Evolutionary conservation across 2,797 vertebrate genomes (phyloP).

Genomic region (Malacoraja senta): DNA sequence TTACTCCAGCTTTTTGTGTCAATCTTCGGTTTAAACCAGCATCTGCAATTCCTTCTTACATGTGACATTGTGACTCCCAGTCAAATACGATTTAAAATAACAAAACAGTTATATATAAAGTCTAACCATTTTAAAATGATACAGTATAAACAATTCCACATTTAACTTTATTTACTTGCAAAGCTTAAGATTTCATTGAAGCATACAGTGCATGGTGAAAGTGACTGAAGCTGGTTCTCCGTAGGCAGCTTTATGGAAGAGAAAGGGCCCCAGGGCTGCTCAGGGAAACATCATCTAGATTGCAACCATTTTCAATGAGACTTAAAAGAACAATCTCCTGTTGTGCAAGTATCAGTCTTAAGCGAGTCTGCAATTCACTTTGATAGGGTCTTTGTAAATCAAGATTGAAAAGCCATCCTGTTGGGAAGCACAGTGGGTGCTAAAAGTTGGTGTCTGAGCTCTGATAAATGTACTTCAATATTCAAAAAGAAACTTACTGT

Average conservation of each 20-base stretch:
- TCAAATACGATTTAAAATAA: neutral
- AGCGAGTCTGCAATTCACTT: constrained; percentile 1
- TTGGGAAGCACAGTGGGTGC: constrained; percentile 9
- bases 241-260: neutral
- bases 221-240: constrained; percentile 10
- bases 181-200: neutral
- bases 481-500: constrained; percentile 17
- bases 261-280: constrained; percentile 9
- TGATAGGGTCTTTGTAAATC: neutral
- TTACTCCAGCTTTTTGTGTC: too few species aligned
- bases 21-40: too few species aligned
- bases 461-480: neutral
- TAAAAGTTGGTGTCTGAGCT: neutral
- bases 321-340: constrained; percentile 22
- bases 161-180: constrained; percentile 10
- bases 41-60: too few species aligned
- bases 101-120: too few species aligned
- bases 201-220: neutral
- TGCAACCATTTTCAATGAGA: constrained; percentile 20
- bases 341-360: constrained; percentile 22
- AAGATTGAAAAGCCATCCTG: constrained; percentile 11
- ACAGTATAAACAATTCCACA: neutral
- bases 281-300: constrained; percentile 9
- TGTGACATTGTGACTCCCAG: neutral
- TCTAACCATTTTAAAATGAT: neutral